Conservation (phyloP, 2,113 vertebrate genomes). For the Myocastor coypus region DNA sequence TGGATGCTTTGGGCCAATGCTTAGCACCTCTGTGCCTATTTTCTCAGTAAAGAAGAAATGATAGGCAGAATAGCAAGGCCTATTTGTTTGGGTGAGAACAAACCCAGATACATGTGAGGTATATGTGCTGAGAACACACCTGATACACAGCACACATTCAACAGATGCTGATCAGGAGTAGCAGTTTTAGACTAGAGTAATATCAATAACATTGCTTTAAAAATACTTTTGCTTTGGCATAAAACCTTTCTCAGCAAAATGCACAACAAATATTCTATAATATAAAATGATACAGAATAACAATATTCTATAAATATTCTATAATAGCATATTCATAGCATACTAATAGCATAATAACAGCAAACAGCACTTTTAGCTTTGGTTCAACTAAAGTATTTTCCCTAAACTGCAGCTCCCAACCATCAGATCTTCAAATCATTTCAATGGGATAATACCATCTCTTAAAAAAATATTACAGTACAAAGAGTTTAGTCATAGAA, state of each 20-base stretch:
- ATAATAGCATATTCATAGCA: too few relatives aligned
- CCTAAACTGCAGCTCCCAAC: background rate
- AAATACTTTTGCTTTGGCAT: background rate
- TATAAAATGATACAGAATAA: too few relatives aligned
- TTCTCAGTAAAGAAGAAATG: background rate
- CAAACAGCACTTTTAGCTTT: background rate
- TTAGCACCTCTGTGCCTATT: rapidly evolving
- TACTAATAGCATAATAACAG: too few relatives aligned
- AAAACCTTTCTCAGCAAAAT: background rate
- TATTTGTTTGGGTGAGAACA: rapidly evolving
- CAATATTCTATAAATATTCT: background rate
- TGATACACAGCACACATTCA: rapidly evolving
- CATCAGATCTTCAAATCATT: background rate
- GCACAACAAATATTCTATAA: rapidly evolving
- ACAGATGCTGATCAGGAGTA: rapidly evolving
- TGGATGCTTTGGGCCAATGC: background rate
- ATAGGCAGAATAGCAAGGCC: background rate
- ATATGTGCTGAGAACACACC: background rate
- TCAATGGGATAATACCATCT: background rate
- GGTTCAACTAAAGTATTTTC: background rate
- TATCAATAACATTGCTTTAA: rapidly evolving
- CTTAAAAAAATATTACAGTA: background rate
- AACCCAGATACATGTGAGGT: rapidly evolving
- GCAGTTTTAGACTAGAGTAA: rapidly evolving
- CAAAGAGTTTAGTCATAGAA: background rate